phyloP scores from a whole-genome alignment of 2,797 vertebrate species.

The Acrossocheilus fasciatus region DNA sequence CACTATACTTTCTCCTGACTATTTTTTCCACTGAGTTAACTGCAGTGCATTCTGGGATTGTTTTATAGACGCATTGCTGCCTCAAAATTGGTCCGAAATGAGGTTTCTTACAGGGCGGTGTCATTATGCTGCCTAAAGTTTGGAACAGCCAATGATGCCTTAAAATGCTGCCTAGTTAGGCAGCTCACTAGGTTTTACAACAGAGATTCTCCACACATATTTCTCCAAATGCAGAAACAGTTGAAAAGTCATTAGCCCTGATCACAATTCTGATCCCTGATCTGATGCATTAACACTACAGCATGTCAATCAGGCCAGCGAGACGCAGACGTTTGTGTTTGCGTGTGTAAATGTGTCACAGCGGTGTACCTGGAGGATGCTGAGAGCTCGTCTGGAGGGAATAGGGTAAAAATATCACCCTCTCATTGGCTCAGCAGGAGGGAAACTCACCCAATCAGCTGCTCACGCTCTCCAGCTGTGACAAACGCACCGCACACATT shows the following conservation, averaged over 20 bases:
- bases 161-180: slow-evolving; percentile 17
- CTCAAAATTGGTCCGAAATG: background rate
- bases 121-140: slow-evolving; percentile 21
- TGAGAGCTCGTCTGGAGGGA: slow-evolving; percentile 36
- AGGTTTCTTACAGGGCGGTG: background rate
- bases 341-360: slow-evolving; percentile 17
- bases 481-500: slow-evolving; percentile 1
- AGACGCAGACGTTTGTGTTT: background rate
- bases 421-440: slow-evolving; percentile 41
- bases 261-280: too few relatives aligned
- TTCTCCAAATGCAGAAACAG: background rate
- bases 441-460: slow-evolving; percentile 42
- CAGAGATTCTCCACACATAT: background rate
- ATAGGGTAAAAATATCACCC: slow-evolving; percentile 40
- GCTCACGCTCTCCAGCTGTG: slow-evolving; percentile 42
- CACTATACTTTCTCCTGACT: background rate
- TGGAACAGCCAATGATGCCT: slow-evolving; percentile 31
- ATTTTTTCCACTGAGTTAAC: background rate
- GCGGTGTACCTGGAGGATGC: slow-evolving; percentile 6
- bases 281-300: slow-evolving; percentile 12
- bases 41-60: background rate
- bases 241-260: background rate
- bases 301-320: background rate
- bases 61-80: background rate
- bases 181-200: slow-evolving; percentile 5